A percentile compares a stretch with the other conserved stretches of the same genome.
These are phyloP conservation scores for Chaitophorus viminalis DNA, from an alignment of 2,888 invertebrate genomes.

Conservation along the genomic window DNA sequence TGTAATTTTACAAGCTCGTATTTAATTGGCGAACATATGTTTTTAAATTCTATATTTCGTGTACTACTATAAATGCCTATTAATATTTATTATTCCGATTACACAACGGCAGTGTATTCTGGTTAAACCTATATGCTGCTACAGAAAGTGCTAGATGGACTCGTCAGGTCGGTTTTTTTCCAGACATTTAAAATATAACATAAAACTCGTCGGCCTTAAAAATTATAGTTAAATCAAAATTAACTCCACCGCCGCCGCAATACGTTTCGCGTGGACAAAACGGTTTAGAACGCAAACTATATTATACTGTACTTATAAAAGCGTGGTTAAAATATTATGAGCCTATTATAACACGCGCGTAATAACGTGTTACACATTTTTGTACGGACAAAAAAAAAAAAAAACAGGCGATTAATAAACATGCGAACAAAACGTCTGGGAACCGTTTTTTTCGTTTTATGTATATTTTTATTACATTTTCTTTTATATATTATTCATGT, in stretches of 20 bases:
- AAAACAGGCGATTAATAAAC: not conserved
- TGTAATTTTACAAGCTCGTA: not conserved
- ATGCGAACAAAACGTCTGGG: slow-evolving; percentile 1
- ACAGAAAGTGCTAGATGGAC: not conserved
- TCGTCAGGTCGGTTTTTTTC: not conserved
- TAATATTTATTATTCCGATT: not conserved
- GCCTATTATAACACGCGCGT: not conserved
- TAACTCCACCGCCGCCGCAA: not conserved
- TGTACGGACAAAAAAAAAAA: not conserved
- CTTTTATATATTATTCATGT: slow-evolving; percentile 4
- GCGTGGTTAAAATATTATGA: not conserved
- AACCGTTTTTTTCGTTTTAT: not conserved
- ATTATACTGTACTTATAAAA: not conserved
- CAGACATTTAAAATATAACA: not conserved
- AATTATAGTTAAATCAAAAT: not conserved
- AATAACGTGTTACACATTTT: not conserved
- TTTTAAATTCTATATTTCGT: not conserved
- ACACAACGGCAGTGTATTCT: not conserved
- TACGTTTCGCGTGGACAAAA: not conserved
- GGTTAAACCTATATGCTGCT: not conserved
- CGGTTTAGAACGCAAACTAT: not conserved
- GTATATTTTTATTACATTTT: not conserved
- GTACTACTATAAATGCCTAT: not conserved
- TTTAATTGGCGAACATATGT: not conserved
- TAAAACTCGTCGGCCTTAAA: not conserved